Evolutionary conservation across 2,797 vertebrate species (phyloP), one percentile per base, ranked within the genome.

Genomic region (Fundulus diaphanus): DNA sequence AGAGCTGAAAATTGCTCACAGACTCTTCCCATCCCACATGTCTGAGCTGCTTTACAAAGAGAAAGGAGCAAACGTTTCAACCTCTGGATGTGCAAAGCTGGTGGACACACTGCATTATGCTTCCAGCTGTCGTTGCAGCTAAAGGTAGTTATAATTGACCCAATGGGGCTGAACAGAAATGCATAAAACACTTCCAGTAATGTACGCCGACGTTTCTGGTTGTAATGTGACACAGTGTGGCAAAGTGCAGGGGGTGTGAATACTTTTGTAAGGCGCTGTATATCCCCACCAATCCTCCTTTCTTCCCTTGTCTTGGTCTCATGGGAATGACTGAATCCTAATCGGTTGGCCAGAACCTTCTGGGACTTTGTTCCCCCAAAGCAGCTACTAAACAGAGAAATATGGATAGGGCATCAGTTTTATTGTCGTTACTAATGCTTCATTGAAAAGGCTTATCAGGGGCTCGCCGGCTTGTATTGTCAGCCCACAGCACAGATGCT

Each of bases 321-420:
- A 85, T 78, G 68, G 89, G 86, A 91, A 91, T 92, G 92, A 91
- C 89, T 93, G 67, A 92, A 91, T 90, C 48, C 73, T 81, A 85
- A 91, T 92, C 73, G 87, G 85, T 88, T 81, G 76, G 84, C 80
- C 73, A n/a, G 82, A 80, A 73, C 68, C 67, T 59, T 22, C 46
- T n/a, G 57, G 83, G 86, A 86, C 74, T 78, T 68, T 77, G 46
- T n/a, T n/a, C n/a, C n/a, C n/a, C n/a, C n/a, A n/a, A 84, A 42
- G 49, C 73, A 66, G 77, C 80, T 85, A 90, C 89, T 85, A 76
- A 82, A 79, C 75, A 72, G 77, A 80, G 78, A 85, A 90, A 85
- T 87, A 92, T 89, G 84, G 87, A 91, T 90, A 89, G 79, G 70
- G 76, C 83, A 90, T 91, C 88, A 91, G 78, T 82, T 40, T 65